phyloP scores from a whole-genome alignment of 2,888 invertebrate genomes.

The Cerceris rybyensis region DNA sequence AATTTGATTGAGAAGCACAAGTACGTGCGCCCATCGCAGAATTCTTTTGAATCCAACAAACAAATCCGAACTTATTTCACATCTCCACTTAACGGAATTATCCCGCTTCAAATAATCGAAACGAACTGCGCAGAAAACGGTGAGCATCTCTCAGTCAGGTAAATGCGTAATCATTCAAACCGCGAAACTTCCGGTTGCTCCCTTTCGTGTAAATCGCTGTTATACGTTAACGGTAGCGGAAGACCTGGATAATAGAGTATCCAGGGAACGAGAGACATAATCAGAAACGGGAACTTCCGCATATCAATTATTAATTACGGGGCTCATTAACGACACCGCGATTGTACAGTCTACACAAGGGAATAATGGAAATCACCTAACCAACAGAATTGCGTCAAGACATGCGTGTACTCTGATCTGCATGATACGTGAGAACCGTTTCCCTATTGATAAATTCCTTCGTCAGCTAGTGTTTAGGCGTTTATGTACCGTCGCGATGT shows the following conservation, averaged over 20 bases:
- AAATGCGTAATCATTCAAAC: constrained; percentile 14
- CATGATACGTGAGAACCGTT: constrained; percentile 45
- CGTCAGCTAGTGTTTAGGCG: background rate
- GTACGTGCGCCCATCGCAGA: too few species aligned
- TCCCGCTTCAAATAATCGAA: background rate
- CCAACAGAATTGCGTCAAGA: constrained; percentile 44
- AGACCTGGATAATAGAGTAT: constrained; percentile 3
- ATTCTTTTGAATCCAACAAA: too few species aligned
- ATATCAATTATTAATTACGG: constrained; percentile 56
- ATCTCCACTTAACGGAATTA: too few species aligned
- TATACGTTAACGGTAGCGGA: constrained; percentile 33
- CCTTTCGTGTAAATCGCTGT: constrained; percentile 18
- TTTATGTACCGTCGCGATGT: background rate
- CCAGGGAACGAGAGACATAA: constrained; percentile 29
- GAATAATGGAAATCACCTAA: constrained; percentile 49
- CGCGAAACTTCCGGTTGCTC: constrained; percentile 44
- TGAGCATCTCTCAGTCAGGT: background rate
- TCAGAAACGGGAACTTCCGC: constrained; percentile 43
- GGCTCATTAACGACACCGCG: constrained; percentile 55
- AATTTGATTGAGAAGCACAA: too few species aligned
- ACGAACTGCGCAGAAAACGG: background rate
- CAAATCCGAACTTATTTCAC: too few species aligned
- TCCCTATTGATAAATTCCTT: background rate
- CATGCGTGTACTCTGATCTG: constrained; percentile 16
- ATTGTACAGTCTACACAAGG: constrained; percentile 37